Evolutionary conservation across 2,888 invertebrate species (phyloP).

Genomic region (Phengaris arion): DNA sequence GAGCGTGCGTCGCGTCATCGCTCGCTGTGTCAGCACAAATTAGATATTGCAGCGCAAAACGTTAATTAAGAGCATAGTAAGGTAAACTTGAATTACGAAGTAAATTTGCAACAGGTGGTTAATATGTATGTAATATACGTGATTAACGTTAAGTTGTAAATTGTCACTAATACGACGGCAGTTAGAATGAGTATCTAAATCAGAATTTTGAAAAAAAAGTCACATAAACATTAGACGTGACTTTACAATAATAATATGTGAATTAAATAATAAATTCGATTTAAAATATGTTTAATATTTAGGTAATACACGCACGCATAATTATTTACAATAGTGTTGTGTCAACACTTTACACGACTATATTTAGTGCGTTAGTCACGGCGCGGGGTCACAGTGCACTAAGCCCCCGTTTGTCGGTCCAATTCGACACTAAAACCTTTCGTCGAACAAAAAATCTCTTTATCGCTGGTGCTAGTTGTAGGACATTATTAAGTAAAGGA

Average conservation of each 20-base stretch:
- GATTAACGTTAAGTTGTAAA: too few species aligned
- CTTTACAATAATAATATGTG: too few species aligned
- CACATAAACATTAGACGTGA: too few species aligned
- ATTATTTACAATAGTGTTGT: neutral
- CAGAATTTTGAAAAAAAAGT: too few species aligned
- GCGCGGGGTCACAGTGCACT: constrained; percentile 3
- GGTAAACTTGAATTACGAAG: too few species aligned
- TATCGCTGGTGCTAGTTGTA: constrained; percentile 22
- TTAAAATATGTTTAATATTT: neutral
- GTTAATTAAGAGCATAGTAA: neutral
- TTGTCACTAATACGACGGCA: too few species aligned
- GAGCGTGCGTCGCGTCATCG: neutral
- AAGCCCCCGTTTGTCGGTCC: neutral
- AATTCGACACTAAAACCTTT: neutral
- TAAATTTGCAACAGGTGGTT: neutral
- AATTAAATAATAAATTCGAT: too few species aligned
- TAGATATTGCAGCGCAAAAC: neutral
- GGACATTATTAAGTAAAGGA: constrained; percentile 31
- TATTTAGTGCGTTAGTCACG: constrained; percentile 20
- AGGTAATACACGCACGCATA: neutral
- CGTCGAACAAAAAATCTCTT: neutral
- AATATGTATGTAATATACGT: too few species aligned
- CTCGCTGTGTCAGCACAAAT: neutral
- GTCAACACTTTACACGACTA: neutral
- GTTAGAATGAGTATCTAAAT: too few species aligned